Base-by-base conservation (phyloP, 2,797 vertebrate genomes). In the Trematomus bernacchii region DNA sequence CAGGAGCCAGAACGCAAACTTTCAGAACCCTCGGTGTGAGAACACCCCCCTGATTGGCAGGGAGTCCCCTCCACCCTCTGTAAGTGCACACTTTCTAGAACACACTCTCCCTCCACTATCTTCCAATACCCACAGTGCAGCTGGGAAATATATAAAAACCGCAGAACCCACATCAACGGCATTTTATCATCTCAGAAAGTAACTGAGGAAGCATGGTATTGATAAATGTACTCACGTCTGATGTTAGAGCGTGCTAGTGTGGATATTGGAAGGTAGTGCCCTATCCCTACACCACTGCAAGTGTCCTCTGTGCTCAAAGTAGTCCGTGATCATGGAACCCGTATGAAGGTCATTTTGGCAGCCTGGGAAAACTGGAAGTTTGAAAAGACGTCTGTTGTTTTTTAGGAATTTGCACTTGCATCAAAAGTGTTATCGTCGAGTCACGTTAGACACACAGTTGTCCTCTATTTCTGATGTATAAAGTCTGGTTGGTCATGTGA, bases 1-100 rank as follows among this genome's bases (percentile, higher is more conserved):
- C 93, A 99, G 98, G 98, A 99, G 96, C 95, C 98, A 99, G 96
- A 99, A 99, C 87, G 96, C 98, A 95, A 99, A 99, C 93, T 99
- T 99, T 96, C 98, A 99, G 96, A 99, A 97, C 89, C 98, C 98
- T 82, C 97, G 98, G 92, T 99, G 98, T 95, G 98, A 99, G 96
- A 99, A 99, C 95, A 99, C 98, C 83, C 98, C 98, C 82, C 95
- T 99, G 96, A 99, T 99, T 93, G 98, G 98, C 93, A 97, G 98
- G 88, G 98, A 99, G 95, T 99, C 98, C 91, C 98, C 98, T 91
- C 98, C 98, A 89, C 98, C 98, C 92, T 99, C 98, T 95, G 98
- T 99, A 97, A 99, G 98, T 98, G 91, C 88, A 94, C 93, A 92
- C 90, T 94, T 92, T 94, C 82, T 94, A 93, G 93, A 92, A 85